Conservation (phyloP, 1,140 invertebrate species). For the Holotrichia oblita region DNA sequence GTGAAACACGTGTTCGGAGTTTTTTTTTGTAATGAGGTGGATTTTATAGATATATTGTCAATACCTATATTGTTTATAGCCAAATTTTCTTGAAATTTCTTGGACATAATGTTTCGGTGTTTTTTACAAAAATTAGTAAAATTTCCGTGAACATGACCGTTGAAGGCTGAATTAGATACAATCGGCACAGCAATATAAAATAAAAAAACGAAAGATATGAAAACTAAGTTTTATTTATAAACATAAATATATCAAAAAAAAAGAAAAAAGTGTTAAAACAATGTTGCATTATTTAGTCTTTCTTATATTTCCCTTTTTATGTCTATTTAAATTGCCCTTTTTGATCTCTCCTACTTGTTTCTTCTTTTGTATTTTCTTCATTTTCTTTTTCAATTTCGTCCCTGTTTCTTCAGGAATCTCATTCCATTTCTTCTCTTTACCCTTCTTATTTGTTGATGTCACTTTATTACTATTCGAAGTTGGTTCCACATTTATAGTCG, state of each 20-base stretch:
- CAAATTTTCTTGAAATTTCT: too few relatives aligned
- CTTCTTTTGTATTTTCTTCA: constrained; percentile 50
- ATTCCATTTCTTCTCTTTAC: constrained; percentile 38
- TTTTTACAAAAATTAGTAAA: too few relatives aligned
- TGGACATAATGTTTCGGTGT: too few relatives aligned
- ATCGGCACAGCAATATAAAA: too few relatives aligned
- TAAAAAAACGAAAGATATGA: background rate
- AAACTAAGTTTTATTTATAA: background rate
- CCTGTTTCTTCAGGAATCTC: constrained; percentile 42
- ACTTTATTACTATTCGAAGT: background rate
- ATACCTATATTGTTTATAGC: too few relatives aligned
- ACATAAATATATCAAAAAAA: too few relatives aligned
- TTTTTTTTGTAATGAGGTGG: too few relatives aligned
- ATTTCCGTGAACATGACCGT: too few relatives aligned
- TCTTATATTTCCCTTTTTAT: background rate
- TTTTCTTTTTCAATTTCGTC: constrained; percentile 48
- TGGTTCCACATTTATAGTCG: background rate
- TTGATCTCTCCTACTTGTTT: constrained; percentile 61
- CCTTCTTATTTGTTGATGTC: background rate
- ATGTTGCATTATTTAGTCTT: background rate
- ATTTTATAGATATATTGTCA: too few relatives aligned
- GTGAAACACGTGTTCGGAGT: too few relatives aligned
- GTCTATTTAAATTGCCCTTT: constrained; percentile 43
- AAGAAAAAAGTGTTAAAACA: too few relatives aligned
- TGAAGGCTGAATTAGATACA: too few relatives aligned